Base-by-base conservation (phyloP, 2,797 vertebrate genomes). In the Paguma larvata region DNA sequence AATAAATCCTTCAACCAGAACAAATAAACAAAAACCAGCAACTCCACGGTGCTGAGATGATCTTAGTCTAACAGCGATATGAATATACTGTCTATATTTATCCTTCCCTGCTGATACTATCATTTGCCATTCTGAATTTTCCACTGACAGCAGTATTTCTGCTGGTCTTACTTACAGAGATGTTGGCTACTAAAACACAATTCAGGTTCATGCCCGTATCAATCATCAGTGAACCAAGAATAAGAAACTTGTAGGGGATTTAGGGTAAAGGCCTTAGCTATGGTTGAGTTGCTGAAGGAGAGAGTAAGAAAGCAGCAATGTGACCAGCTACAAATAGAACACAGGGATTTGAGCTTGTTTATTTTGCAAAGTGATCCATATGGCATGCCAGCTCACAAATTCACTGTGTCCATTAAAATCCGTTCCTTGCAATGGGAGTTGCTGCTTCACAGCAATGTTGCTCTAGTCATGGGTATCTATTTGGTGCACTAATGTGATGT, bases 1-100 rank as follows among this genome's bases (percentile, higher is more conserved):
- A 91, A 70, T 56, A 96, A 95, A 96, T 92, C 19, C 53, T 68
- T 95, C 75, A 95, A 86, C 19, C 38, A 44, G 92, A 96, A 94
- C 75, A 93, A 89, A 87, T n/a, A 73, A 73, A 89, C 9, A 56
- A n/a, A 83, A 91, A 51, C 18, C 62, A 82, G n/a, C 0, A 72
- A 79, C 70, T 86, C 56, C 63, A 88, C n/a, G 85, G 32, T 77
- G n/a, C 67, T 85, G 67, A 95, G 84, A 86, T 97, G 53, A 96
- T 85, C 72, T 77, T 68, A 91, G 67, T 85, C 92, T 91, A 91
- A 95, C 44, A 85, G 87, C 65, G 75, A 93, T 86, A 88, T 96
- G 89, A 94, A 96, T 93, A 91, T 70, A 63, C 73, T 96, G 38
- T 84, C 96, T 94, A 94, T 95, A 97, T 88, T 95, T 97, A 88